Conservation (phyloP, 1,140 invertebrate genomes). For the Papilio polyxenes region DNA sequence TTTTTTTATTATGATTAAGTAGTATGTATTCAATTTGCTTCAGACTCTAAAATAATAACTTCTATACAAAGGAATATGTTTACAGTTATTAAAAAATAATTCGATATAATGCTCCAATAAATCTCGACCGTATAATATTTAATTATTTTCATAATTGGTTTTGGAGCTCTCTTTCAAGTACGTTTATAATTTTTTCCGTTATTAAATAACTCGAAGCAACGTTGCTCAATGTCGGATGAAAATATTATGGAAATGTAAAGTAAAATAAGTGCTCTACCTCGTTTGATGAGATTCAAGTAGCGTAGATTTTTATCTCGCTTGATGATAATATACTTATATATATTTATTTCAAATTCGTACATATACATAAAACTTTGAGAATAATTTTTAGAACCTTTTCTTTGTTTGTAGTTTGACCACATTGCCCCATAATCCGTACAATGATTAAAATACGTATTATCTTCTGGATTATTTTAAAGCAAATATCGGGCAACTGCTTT, state of each 20-base stretch:
- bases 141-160: conserved; percentile 20
- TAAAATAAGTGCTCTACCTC: conserved; percentile 8
- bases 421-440: no score
- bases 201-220: not conserved
- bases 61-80: not conserved
- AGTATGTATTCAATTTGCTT: not conserved
- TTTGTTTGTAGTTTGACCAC: not conserved
- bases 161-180: conserved; percentile 3
- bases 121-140: not conserved
- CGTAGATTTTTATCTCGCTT: not conserved
- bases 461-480: not conserved
- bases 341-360: not conserved
- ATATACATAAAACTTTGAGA: not conserved
- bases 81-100: not conserved
- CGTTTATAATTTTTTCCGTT: not conserved
- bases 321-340: not conserved
- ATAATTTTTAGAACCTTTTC: not conserved
- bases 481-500: no score
- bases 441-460: no score
- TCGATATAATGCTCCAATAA: not conserved
- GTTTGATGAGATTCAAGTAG: conserved; percentile 11
- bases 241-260: conserved; percentile 6
- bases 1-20: not conserved
- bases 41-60: not conserved
- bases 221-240: conserved; percentile 4